A percentile compares a stretch with the other conserved stretches of the same genome.
These are phyloP conservation scores for Ptyas mucosa DNA, from an alignment of 2,113 vertebrate genomes.

Conservation along the genomic window DNA sequence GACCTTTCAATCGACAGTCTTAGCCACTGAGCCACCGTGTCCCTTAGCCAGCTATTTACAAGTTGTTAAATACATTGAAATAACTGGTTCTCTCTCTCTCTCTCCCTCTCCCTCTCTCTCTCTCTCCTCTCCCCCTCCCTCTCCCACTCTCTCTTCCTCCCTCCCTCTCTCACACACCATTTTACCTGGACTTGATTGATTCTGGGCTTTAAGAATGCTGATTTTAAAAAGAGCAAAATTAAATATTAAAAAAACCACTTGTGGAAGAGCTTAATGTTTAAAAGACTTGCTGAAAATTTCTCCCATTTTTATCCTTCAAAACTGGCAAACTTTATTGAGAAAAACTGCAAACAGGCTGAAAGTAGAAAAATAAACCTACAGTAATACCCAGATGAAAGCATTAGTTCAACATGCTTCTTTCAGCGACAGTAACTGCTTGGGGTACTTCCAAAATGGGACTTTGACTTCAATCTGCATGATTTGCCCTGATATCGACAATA, in stretches of 20 bases:
- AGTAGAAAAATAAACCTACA: neutral
- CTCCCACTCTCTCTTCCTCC: no score
- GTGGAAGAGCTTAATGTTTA: neutral
- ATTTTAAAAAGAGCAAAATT: neutral
- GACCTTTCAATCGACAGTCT: no score
- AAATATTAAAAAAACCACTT: neutral
- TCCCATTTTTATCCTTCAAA: neutral
- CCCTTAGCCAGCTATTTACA: neutral
- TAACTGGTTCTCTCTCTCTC: neutral
- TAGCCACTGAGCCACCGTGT: no score
- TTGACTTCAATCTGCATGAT: neutral
- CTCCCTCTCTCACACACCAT: neutral
- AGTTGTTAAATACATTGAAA: neutral
- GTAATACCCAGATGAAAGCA: neutral
- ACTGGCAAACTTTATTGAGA: neutral
- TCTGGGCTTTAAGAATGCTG: neutral
- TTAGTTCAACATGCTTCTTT: neutral
- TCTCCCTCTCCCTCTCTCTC: no score
- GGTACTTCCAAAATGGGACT: neutral
- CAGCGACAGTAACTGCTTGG: neutral
- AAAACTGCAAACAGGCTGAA: neutral
- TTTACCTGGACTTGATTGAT: neutral
- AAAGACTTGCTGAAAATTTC: neutral
- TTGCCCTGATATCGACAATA: neutral
- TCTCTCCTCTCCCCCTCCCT: no score